These are phyloP conservation scores for Heliocidaris erythrogramma DNA, from an alignment of 35 echinoderm and acorn worm genomes.

Conservation along the genomic window DNA sequence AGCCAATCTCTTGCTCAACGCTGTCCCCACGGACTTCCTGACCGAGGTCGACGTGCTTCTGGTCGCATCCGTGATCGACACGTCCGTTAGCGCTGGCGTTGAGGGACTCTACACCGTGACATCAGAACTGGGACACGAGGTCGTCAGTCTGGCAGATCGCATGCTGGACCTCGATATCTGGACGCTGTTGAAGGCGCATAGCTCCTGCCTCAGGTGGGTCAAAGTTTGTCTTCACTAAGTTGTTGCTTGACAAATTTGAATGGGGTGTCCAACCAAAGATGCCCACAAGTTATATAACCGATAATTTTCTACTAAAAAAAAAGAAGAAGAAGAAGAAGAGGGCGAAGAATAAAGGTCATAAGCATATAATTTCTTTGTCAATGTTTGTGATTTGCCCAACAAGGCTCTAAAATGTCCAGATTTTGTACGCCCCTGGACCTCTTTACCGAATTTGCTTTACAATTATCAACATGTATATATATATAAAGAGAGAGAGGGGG, in stretches of 20 bases:
- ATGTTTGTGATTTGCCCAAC: too few species aligned
- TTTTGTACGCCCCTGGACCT: too few species aligned
- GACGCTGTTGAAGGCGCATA: slow-evolving; percentile 54
- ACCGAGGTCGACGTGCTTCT: slow-evolving; percentile 59
- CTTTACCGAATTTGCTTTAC: too few species aligned
- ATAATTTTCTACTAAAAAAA: too few species aligned
- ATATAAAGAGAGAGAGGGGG: too few species aligned
- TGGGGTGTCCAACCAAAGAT: neutral
- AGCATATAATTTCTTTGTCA: too few species aligned
- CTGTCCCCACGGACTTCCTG: slow-evolving; percentile 29
- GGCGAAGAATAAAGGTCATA: too few species aligned
- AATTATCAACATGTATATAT: too few species aligned
- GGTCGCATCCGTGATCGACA: slow-evolving; percentile 66
- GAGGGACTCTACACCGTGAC: slow-evolving; percentile 54
- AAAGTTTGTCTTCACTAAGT: too few species aligned
- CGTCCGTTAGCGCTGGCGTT: slow-evolving; percentile 57
- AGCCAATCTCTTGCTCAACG: slow-evolving; percentile 56
- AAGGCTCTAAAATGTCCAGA: too few species aligned
- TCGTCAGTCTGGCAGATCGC: slow-evolving; percentile 68
- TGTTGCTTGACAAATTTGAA: neutral
- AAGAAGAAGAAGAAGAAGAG: too few species aligned
- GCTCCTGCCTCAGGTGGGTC: slow-evolving; percentile 70
- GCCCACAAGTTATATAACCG: neutral
- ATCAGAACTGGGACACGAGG: slow-evolving; percentile 55
- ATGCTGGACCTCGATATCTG: slow-evolving; percentile 60